Conservation (phyloP, 2,797 vertebrate species). For the Garrulus glandarius region DNA sequence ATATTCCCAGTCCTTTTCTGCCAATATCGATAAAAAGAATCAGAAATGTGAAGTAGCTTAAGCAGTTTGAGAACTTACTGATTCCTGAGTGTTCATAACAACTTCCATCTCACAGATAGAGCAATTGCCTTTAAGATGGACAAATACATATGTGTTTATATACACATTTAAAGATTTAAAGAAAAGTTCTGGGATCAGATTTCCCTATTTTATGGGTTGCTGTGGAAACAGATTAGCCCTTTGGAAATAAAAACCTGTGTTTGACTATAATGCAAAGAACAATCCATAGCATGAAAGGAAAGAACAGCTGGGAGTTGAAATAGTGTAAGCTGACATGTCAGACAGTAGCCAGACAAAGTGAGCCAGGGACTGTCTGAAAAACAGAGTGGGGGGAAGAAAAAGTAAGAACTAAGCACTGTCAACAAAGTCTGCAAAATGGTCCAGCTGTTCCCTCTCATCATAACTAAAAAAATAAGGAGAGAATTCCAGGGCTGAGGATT, state of each 20-base stretch:
- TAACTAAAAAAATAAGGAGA: constrained; percentile 56
- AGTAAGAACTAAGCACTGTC: constrained; percentile 54
- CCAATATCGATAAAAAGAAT: constrained; percentile 27
- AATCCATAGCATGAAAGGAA: constrained; percentile 71
- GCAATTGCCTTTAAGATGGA: not conserved
- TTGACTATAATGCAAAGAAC: constrained; percentile 71
- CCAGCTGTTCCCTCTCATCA: constrained; percentile 72
- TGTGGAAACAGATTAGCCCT: constrained; percentile 72
- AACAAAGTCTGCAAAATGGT: constrained; percentile 56
- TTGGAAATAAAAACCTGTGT: constrained; percentile 58
- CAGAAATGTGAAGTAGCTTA: not conserved
- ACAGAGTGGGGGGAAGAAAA: not conserved
- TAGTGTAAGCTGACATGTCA: constrained; percentile 73
- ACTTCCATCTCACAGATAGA: constrained; percentile 1
- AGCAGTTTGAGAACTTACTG: not conserved
- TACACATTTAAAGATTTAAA: constrained; percentile 34
- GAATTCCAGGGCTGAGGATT: constrained; percentile 45
- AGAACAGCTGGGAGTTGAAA: constrained; percentile 75
- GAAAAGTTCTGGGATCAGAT: constrained; percentile 68
- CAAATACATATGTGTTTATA: constrained; percentile 37
- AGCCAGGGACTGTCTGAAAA: constrained; percentile 68
- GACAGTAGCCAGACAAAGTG: constrained; percentile 78
- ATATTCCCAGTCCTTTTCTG: not conserved
- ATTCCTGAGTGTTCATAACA: not conserved
- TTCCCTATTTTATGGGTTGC: constrained; percentile 72